Evolutionary conservation across 2,888 invertebrate genomes (phyloP).

Genomic region (Listrodromus nycthemerus): DNA sequence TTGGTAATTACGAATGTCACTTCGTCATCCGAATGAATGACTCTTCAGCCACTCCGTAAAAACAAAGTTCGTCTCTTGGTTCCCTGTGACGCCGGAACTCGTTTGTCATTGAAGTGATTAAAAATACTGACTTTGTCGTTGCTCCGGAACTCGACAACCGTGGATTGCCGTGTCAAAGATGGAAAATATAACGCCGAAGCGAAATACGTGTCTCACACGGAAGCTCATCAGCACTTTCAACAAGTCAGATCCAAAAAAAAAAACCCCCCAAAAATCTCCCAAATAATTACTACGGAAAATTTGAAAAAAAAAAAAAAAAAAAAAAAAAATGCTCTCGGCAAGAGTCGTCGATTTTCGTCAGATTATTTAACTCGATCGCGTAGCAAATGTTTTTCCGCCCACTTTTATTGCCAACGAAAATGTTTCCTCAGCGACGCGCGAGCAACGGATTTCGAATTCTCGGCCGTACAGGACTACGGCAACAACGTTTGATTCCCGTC

Average conservation of each 20-base stretch:
- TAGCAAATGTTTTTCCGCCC: not conserved
- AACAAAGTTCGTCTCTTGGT: not conserved
- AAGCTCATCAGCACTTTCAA: not conserved
- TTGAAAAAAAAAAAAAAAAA: too few species aligned
- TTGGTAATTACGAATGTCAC: conserved; percentile 49
- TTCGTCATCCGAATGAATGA: conserved; percentile 37
- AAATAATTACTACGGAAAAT: not conserved
- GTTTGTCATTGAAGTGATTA: conserved; percentile 21
- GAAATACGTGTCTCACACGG: not conserved
- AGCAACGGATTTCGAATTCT: conserved; percentile 54
- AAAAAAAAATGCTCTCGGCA: not conserved
- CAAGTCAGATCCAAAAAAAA: not conserved
- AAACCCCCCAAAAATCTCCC: not conserved
- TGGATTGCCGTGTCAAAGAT: not conserved
- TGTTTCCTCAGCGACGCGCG: conserved; percentile 5
- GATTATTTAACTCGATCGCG: not conserved
- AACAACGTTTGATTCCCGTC: conserved; percentile 58
- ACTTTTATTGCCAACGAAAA: not conserved
- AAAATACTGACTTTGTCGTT: not conserved
- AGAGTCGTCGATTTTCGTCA: not conserved
- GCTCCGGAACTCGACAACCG: not conserved
- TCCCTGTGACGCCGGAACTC: conserved; percentile 17
- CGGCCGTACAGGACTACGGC: conserved; percentile 12
- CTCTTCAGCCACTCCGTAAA: conserved; percentile 9
- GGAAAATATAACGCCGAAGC: not conserved